Percentiles rank a stretch among this genome's conserved stretches.
These are phyloP conservation scores for Perithous albicinctus DNA, from an alignment of 2,888 invertebrate genomes.

Conservation along the genomic window DNA sequence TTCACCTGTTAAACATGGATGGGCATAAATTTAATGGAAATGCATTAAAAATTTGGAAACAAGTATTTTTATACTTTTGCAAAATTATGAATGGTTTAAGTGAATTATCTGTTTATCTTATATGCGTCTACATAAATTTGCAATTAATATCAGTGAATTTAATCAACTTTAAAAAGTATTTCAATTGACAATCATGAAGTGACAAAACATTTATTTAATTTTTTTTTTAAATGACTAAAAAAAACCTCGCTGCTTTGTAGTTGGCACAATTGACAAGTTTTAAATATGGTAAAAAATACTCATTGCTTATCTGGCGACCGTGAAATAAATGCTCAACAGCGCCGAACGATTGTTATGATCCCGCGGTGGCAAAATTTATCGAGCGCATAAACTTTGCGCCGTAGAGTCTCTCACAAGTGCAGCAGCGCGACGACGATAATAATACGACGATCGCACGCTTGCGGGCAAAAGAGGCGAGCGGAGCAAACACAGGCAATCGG, in stretches of 20 bases:
- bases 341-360: constrained; percentile 11
- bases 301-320: constrained; percentile 32
- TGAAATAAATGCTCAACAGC: constrained; percentile 6
- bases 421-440: constrained; percentile 37
- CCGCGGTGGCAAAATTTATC: constrained; percentile 31
- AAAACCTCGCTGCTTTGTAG: not conserved
- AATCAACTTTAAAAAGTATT: too few relatives aligned
- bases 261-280: not conserved
- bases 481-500: constrained; percentile 22
- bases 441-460: constrained; percentile 44
- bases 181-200: not conserved
- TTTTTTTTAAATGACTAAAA: not conserved
- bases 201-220: not conserved
- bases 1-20: too few relatives aligned
- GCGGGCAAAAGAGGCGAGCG: constrained; percentile 1
- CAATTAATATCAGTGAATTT: too few relatives aligned
- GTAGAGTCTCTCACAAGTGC: constrained; percentile 21
- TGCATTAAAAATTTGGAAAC: too few relatives aligned
- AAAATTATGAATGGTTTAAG: too few relatives aligned
- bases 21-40: too few relatives aligned
- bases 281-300: not conserved
- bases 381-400: constrained; percentile 40
- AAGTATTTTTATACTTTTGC: too few relatives aligned
- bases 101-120: too few relatives aligned
- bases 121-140: too few relatives aligned